Evolutionary conservation across 2,888 invertebrate species (phyloP).

Genomic region (Apoda limacodes): DNA sequence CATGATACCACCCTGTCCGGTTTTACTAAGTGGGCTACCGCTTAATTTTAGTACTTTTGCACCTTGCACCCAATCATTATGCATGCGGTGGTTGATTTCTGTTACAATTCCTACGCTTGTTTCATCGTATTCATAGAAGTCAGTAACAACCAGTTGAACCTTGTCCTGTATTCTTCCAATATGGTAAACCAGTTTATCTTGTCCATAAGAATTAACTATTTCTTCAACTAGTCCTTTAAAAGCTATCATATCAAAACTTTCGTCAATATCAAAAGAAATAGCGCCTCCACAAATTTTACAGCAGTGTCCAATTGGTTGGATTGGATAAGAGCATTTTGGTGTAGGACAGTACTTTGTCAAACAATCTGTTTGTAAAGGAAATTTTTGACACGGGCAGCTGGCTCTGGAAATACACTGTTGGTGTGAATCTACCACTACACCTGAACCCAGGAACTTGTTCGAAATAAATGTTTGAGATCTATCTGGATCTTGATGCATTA

Average conservation of each 20-base stretch:
- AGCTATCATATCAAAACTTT: slow-evolving; percentile 33
- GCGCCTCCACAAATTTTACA: slow-evolving; percentile 53
- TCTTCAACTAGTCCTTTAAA: slow-evolving; percentile 36
- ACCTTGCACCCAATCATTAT: slow-evolving; percentile 32
- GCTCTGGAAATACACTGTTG: slow-evolving; percentile 26
- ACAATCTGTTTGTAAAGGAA: slow-evolving; percentile 36
- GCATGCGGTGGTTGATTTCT: slow-evolving; percentile 30
- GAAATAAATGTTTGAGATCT: slow-evolving; percentile 30
- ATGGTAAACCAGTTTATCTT: slow-evolving; percentile 32
- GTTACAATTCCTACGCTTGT: slow-evolving; percentile 38
- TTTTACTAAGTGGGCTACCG: slow-evolving; percentile 38
- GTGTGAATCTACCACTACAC: slow-evolving; percentile 21
- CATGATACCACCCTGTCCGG: slow-evolving; percentile 40
- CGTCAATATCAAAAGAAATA: slow-evolving; percentile 33
- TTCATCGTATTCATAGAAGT: slow-evolving; percentile 43
- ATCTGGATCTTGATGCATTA: slow-evolving; percentile 16
- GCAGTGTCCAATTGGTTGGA: slow-evolving; percentile 50
- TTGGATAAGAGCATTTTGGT: slow-evolving; percentile 39
- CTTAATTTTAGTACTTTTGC: slow-evolving; percentile 32
- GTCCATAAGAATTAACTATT: slow-evolving; percentile 28
- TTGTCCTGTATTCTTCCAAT: slow-evolving; percentile 34
- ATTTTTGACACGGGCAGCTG: slow-evolving; percentile 49
- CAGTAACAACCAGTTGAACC: slow-evolving; percentile 47
- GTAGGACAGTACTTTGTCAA: slow-evolving; percentile 38
- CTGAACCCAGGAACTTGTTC: slow-evolving; percentile 24